Evolutionary conservation across 2,888 invertebrate genomes (phyloP).

Genomic region (Empis stercorea): DNA sequence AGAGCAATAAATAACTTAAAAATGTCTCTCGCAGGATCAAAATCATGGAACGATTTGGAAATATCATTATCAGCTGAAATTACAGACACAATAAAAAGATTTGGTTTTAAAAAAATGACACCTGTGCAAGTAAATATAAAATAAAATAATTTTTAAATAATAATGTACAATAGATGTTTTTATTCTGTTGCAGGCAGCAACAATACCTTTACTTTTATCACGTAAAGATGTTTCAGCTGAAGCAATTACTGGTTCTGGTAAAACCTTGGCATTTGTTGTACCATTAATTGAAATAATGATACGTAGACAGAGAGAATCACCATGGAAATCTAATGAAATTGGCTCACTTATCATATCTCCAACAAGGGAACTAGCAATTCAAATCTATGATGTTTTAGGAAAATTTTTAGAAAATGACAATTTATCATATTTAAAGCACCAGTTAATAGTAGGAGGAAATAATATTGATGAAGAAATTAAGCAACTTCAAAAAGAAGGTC

Average conservation of each 20-base stretch:
- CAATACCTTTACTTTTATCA: slow-evolving; percentile 74
- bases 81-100: slow-evolving; percentile 38
- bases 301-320: slow-evolving; percentile 44
- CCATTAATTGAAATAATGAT: slow-evolving; percentile 79
- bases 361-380: slow-evolving; percentile 86
- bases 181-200: slow-evolving; percentile 52
- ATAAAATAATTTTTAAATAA: neutral
- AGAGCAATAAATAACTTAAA: neutral
- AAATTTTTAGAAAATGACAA: slow-evolving; percentile 41
- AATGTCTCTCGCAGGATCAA: slow-evolving; percentile 25
- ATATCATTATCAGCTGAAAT: slow-evolving; percentile 38
- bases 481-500: slow-evolving; percentile 52
- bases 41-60: slow-evolving; percentile 37
- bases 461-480: slow-evolving; percentile 63
- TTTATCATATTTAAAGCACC: slow-evolving; percentile 40
- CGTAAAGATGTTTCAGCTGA: slow-evolving; percentile 97
- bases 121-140: slow-evolving; percentile 38
- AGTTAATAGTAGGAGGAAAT: slow-evolving; percentile 70
- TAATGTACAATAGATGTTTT: neutral
- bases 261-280: slow-evolving; percentile 90
- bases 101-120: slow-evolving; percentile 44
- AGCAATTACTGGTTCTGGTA: slow-evolving; percentile 97
- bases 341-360: slow-evolving; percentile 89
- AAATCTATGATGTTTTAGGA: slow-evolving; percentile 59
- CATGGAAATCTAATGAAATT: slow-evolving; percentile 60